Evolutionary conservation across 2,888 invertebrate species (phyloP), one percentile per base, ranked within the genome.

Genomic region (Caenorhabditis macrosperma): DNA sequence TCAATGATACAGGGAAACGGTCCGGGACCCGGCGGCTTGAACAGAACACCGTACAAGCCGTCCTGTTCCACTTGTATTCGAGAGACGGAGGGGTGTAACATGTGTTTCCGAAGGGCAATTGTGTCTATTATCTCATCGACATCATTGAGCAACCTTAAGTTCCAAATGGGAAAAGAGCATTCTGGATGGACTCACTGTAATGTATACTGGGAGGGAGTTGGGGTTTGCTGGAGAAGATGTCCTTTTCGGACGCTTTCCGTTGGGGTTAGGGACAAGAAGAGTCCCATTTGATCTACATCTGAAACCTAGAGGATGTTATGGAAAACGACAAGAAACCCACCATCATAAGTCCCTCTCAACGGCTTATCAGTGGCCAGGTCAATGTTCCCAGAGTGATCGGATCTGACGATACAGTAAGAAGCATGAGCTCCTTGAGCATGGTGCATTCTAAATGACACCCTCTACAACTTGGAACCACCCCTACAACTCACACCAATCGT

Each of bases 331-430:
- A 33, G 9, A 33, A 33, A 33, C 33, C 33, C 33, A 26, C 57
- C 64, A 6, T 28, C 7, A 57, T 81, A 81, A 15, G 78, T 68
- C 63, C 81, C 81, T 26, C 77, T 46, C 10, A 78, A 6, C 4
- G 81, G 81, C 10, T 33, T 35, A 26, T 46, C 24, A 17, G 33
- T 59, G 12, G 33, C 20, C 38, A 50, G 26, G 10, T 50, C 24
- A 10, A 50, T 50, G 9, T 3, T 10, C 4, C 50, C 50, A 41
- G 3, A 5, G 15, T 15, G 15, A 15, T 15, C 41, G 9, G 41
- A 41, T n/a, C 17, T 5, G 12, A 41, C 15, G 41, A 41, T 15
- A n/a, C 41, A 12, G 41, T n/a, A 15, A 3, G 41, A 41, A 7
- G 33, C 5, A 9, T 33, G 33, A 33, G 33, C 9, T 33, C 33